Evolutionary conservation across 1,140 invertebrate species (phyloP).

Genomic region (Chironomus tepperi): DNA sequence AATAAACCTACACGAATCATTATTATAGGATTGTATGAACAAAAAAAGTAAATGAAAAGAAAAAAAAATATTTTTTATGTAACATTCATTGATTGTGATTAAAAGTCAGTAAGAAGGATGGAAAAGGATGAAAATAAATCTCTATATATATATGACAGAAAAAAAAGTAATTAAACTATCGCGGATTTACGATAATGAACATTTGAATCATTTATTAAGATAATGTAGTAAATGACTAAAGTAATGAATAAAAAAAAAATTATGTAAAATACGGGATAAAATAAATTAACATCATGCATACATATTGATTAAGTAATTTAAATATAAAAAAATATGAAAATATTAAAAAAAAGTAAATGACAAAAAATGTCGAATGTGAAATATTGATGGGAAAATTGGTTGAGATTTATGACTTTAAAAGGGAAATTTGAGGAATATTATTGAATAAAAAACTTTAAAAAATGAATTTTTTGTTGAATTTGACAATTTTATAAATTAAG

Average conservation of each 20-base stretch:
- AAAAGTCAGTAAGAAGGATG: background rate
- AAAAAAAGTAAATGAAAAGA: background rate
- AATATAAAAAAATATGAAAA: background rate
- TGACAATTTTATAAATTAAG: too few species aligned
- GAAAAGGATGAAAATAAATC: background rate
- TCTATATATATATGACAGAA: background rate
- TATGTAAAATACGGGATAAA: conserved; percentile 1
- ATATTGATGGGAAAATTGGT: too few species aligned
- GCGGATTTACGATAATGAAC: background rate
- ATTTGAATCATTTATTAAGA: conserved; percentile 3
- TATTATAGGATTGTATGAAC: background rate
- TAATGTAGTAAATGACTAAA: background rate
- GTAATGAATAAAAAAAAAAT: background rate
- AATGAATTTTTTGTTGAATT: too few species aligned
- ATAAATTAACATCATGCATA: background rate
- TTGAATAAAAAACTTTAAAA: too few species aligned
- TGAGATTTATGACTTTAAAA: too few species aligned
- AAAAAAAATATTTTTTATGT: background rate
- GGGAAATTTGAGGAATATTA: too few species aligned
- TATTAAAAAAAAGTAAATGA: too few species aligned
- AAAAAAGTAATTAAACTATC: background rate
- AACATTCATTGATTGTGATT: conserved; percentile 4
- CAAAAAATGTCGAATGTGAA: too few species aligned
- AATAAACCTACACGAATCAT: background rate
- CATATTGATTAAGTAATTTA: background rate